Percentiles rank a stretch among this genome's conserved stretches.
phyloP scores from a whole-genome alignment of 2,113 vertebrate species.

The Notechis scutatus region DNA sequence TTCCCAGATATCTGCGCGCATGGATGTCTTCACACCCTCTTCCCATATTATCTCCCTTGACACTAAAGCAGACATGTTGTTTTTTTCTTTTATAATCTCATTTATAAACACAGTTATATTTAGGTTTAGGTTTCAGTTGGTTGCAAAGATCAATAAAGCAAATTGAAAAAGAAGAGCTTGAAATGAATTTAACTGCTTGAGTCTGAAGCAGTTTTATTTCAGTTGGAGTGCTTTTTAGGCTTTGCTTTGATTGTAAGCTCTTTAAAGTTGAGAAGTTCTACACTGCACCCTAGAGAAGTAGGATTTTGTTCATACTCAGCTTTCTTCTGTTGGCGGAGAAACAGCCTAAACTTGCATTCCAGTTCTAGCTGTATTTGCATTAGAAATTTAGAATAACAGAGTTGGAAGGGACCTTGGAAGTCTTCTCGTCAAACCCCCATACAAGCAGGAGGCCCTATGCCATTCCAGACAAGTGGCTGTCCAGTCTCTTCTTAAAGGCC shows the following conservation, averaged over 20 bases:
- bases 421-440: background rate
- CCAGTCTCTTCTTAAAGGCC: background rate
- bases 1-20: background rate
- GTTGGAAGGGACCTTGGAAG: background rate
- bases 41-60: background rate
- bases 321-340: background rate
- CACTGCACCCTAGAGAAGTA: background rate
- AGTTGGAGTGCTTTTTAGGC: background rate
- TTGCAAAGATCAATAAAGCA: constrained; percentile 8
- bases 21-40: background rate
- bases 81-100: background rate
- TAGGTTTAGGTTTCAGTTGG: background rate
- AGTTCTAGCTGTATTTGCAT: background rate
- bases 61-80: background rate
- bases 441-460: background rate
- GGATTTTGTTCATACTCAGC: background rate
- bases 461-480: background rate
- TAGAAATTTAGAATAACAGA: background rate
- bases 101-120: background rate
- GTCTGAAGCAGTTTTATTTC: background rate
- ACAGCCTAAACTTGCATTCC: background rate
- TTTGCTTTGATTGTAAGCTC: background rate
- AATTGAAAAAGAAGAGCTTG: constrained; percentile 21
- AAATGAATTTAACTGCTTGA: constrained; percentile 10
- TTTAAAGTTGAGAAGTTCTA: background rate